Base-by-base conservation (phyloP, 2,113 vertebrate genomes). In the Microcebus griseorufus region DNA sequence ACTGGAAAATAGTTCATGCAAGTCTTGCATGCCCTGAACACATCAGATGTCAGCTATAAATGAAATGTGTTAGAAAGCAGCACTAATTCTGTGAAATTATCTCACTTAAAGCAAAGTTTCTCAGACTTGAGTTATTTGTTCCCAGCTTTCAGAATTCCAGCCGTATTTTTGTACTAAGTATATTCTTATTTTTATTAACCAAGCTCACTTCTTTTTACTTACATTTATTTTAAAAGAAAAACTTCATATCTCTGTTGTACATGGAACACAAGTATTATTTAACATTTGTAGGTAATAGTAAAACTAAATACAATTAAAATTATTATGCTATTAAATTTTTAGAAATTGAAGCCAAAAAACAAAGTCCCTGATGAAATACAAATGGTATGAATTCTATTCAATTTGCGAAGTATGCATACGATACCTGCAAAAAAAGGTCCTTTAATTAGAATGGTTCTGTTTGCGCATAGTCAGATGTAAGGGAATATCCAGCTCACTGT, bases 371-470 rank as follows among this genome's bases (percentile, higher is more conserved):
- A 11, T 88, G 86, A 78, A 84, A 58, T 73, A 58, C 13, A 83
- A 84, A 65, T 69, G 2, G 17, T 81, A 39, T 17, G 70, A 39
- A 91, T 32, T 78, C 23, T 62, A 14, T 90, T 80, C 69, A 32
- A 51, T 86, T 95, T 96, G 17, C 12, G 84, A 90, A 91, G 55
- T 92, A 84, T 65, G 11, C 27, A 51, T 88, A 9, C 1, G 62
- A 18, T 92, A 75, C 6, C 18, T 75, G 25, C 6, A n/a, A 27
- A 48, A 8, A 51, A 70, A 29, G 27, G 29, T 23, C 27, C 4
- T 86, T 88, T 48, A 55, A 9, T 95, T 95, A 51, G 48, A 86
- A 73, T 95, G 20, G 37, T 88, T 79, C 29, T 88, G 1, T 93
- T 79, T 88, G 39, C 95, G 7, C 42, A 27, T 84, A 48, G 42